Conservation (phyloP, 2,113 vertebrate genomes). For the Paradoxurus hermaphroditus region DNA sequence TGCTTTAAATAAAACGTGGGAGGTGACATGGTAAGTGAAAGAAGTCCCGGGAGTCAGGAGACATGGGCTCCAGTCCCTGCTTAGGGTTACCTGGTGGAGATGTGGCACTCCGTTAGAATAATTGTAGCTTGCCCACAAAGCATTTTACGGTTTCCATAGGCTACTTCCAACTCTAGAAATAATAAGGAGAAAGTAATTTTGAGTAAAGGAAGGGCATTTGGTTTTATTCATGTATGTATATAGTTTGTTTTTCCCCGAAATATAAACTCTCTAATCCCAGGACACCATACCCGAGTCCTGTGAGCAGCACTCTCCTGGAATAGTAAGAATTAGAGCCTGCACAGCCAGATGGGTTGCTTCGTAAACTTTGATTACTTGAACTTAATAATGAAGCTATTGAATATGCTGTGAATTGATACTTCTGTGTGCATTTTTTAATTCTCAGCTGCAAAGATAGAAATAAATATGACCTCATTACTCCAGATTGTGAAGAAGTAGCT, state of each 20-base stretch:
- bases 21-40: not conserved
- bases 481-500: not conserved
- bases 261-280: not conserved
- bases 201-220: not conserved
- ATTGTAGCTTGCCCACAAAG: not conserved
- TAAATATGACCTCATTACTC: not conserved
- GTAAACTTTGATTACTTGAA: not conserved
- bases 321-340: not conserved
- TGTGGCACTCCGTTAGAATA: not conserved
- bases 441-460: not conserved
- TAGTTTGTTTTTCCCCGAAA: not conserved
- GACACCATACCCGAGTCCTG: not conserved
- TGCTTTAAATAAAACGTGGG: not conserved
- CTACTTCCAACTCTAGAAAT: not conserved
- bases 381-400: slow-evolving; percentile 4
- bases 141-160: not conserved
- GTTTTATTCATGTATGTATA: not conserved
- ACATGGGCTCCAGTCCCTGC: not conserved
- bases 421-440: not conserved
- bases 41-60: not conserved
- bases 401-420: not conserved
- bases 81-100: not conserved
- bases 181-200: slow-evolving; percentile 21
- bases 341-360: not conserved
- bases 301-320: not conserved